Conservation (phyloP, 2,888 invertebrate genomes). For the Meteorus cinctellus region DNA sequence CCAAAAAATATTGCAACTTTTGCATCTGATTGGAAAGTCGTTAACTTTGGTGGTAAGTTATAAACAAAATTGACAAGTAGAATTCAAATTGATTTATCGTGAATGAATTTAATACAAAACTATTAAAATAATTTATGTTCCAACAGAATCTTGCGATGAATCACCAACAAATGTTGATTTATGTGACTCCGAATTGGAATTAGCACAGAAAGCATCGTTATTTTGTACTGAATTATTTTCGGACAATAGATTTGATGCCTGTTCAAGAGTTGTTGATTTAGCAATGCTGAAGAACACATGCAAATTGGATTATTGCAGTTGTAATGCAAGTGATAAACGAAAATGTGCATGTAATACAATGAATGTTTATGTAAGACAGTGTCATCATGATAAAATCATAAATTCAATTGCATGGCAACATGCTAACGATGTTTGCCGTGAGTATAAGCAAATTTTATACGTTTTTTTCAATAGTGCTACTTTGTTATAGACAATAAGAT, state of each 20-base stretch:
- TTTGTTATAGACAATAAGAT: background rate
- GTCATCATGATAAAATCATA: slow-evolving; percentile 78
- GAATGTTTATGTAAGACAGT: slow-evolving; percentile 85
- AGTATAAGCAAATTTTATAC: slow-evolving; percentile 72
- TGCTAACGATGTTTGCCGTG: slow-evolving; percentile 84
- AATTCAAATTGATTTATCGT: background rate
- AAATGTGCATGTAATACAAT: slow-evolving; percentile 85
- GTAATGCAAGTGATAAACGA: slow-evolving; percentile 73
- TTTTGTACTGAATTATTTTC: slow-evolving; percentile 80
- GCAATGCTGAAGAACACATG: slow-evolving; percentile 82
- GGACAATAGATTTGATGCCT: slow-evolving; percentile 80
- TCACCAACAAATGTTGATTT: slow-evolving; percentile 75
- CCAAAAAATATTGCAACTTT: slow-evolving; percentile 74
- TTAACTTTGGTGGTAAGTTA: slow-evolving; percentile 75
- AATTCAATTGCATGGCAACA: slow-evolving; percentile 84
- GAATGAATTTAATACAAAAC: background rate
- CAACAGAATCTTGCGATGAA: slow-evolving; percentile 76
- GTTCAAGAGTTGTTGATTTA: slow-evolving; percentile 80
- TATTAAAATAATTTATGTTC: slow-evolving; percentile 50
- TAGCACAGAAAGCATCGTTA: slow-evolving; percentile 74
- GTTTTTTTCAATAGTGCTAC: background rate
- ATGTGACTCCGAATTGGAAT: slow-evolving; percentile 72
- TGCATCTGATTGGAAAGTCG: slow-evolving; percentile 78
- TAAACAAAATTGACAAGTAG: background rate
- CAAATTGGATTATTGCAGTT: slow-evolving; percentile 86